Conservation (phyloP, 2,888 invertebrate genomes). For the Leistus spinibarbis region DNA sequence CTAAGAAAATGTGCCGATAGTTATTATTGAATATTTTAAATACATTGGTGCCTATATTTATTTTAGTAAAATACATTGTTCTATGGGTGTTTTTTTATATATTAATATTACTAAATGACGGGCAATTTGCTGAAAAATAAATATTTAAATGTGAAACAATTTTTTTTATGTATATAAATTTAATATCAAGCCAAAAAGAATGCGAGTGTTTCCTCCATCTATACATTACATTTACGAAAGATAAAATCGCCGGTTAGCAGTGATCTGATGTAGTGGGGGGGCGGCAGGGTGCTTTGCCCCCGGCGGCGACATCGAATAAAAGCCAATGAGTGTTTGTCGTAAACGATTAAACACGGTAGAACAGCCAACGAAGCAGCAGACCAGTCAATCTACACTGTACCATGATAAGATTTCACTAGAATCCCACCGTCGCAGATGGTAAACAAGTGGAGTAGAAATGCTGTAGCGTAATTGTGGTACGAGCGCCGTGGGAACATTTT, state of each 20-base stretch:
- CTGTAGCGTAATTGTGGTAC: constrained; percentile 8
- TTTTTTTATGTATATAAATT: not conserved
- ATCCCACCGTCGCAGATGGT: not conserved
- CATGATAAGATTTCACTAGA: not conserved
- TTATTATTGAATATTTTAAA: too few species aligned
- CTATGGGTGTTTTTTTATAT: too few species aligned
- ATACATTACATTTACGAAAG: not conserved
- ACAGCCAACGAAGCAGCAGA: constrained; percentile 2
- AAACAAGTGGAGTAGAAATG: not conserved
- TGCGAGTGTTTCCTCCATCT: not conserved
- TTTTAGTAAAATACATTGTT: too few species aligned
- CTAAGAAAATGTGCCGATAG: too few species aligned
- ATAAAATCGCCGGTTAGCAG: not conserved
- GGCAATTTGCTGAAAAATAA: too few species aligned
- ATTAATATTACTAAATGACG: too few species aligned
- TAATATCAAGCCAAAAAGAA: not conserved
- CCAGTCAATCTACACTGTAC: constrained; percentile 5
- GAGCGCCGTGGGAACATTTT: constrained; percentile 7
- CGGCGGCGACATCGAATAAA: constrained; percentile 6
- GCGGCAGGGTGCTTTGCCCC: not conserved
- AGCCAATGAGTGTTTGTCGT: constrained; percentile 22
- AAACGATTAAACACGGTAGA: constrained; percentile 20
- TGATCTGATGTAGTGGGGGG: not conserved
- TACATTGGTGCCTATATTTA: too few species aligned
- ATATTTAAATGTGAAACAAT: too few species aligned